Percentiles rank a stretch among this genome's conserved stretches.
phyloP scores from a whole-genome alignment of 2,888 invertebrate species.

The Polyommatus icarus region DNA sequence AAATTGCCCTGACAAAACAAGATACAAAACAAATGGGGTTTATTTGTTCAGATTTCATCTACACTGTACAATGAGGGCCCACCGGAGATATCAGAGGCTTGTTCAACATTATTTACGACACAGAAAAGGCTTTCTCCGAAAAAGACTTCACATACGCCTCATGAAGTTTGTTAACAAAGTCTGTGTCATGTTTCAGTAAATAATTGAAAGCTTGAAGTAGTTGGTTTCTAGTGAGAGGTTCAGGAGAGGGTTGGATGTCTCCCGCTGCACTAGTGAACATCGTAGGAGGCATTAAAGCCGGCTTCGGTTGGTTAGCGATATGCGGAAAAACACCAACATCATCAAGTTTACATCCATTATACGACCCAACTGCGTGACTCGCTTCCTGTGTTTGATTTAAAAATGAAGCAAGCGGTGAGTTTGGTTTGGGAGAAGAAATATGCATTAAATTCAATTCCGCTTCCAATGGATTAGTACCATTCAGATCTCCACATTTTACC shows the following conservation, averaged over 20 bases:
- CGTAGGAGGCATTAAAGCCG: conserved; percentile 91
- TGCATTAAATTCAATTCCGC: conserved; percentile 77
- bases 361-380: conserved; percentile 59
- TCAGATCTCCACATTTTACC: conserved; percentile 59
- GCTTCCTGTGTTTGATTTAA: conserved; percentile 74
- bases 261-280: conserved; percentile 87
- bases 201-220: conserved; percentile 93
- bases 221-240: conserved; percentile 93
- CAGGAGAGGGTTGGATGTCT: conserved; percentile 72
- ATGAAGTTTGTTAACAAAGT: conserved; percentile 93
- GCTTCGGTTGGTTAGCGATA: conserved; percentile 79
- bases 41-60: conserved; percentile 69
- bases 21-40: conserved; percentile 71
- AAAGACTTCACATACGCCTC: conserved; percentile 95
- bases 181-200: conserved; percentile 91
- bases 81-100: conserved; percentile 55
- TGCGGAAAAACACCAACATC: conserved; percentile 58
- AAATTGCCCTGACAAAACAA: conserved; percentile 68
- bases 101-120: conserved; percentile 65
- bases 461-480: conserved; percentile 71
- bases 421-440: conserved; percentile 76
- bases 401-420: conserved; percentile 80
- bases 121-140: conserved; percentile 81
- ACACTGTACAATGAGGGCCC: conserved; percentile 67
- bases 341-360: conserved; percentile 62